Base-by-base conservation (phyloP, 1,140 invertebrate genomes). In the Zaprionus taronus region DNA sequence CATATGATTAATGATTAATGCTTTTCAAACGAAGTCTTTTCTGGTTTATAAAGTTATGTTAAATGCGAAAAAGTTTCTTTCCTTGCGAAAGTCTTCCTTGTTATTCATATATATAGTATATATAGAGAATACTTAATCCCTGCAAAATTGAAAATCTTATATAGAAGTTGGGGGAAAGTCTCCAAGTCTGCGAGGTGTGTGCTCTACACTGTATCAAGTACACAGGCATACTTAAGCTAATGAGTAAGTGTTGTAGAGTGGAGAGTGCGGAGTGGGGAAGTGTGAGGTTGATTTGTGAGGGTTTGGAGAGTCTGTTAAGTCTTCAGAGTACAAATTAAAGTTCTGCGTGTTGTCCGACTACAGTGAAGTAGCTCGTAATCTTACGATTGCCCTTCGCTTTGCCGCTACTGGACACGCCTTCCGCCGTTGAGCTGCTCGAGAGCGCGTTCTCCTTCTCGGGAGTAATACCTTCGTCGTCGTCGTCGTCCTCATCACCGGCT, bases 1-100 rank as follows among this genome's bases (percentile, higher is more conserved):
- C 55, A 75, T 86, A 86, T 74, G 62, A 67, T 57, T 87, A 55
- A 86, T 74, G 62, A 67, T 57, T 87, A 55, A 82, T 83, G 82
- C 83, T 89, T 87, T 87, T 83, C 78, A 75, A 89, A 87, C 87
- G 78, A 80, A 87, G 83, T 87, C 83, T 87, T 85, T 87, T 86
- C 64, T 76, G 58, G 75, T 57, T 53, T 41, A 79, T 81, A 65
- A 68, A 66, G 72, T 64, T 70, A 60, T 51, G 64, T 57, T 79
- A 72, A 64, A 79, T 68, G 67, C 71, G 15, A 34, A 58, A 71
- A 71, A 74, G 63, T 34, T 49, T 55, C 11, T 41, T 49, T 65
- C 24, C 34, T 38, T 55, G n/a, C 31, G 41, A 44, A 55, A 55
- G 65, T 68, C 20, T 49, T 71, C 61, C 56, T 75, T 58, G 55